Base-by-base conservation (phyloP, 2,797 vertebrate species). In the Tapirus indicus region DNA sequence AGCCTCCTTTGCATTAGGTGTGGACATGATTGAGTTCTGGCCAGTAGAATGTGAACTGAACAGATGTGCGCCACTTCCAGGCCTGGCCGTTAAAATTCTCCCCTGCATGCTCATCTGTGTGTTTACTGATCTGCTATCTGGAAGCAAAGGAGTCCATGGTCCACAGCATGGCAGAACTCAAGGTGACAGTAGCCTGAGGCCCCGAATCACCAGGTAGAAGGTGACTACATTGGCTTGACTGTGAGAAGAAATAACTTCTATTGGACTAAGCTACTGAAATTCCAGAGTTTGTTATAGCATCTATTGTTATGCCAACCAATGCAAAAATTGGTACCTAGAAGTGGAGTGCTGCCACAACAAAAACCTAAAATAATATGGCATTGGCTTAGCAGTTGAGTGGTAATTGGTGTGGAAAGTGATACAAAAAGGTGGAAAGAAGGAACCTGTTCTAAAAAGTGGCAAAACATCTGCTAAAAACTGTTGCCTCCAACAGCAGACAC, bases 261-360 rank as follows among this genome's bases (percentile, higher is more conserved):
- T 27, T 72, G 32, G 21, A 41, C 78, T 72, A 94, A 88, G 64
- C 77, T 83, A 83, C 35, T 83, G 77, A 84, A 78, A 78, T 88
- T 38, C 20, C 41, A 56, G 12, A 7, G 62, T 58, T 66, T 71
- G 75, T 64, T 64, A 71, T 3, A 64, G 44, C 18, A 29, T 23
- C 62, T 58, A 29, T 38, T 29, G 38, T 83, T 83, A 14, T 0
- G 0, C n/a, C 77, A 78, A 91, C 12, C 27, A 58, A 62, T 38
- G 44, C 16, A 41, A 85, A 89, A 85, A 23, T 21, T 32, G 35
- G 86, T 62, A 21, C n/a, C 74, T 8, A 47, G 13, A 54, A 66
- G 66, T 35, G 13, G 41, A 47, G 21, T 16, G 25, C 74, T 79
- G 5, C 16, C 29, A 11, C 32, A 60, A 74, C 11, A 60, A 68